Conservation (phyloP, 2,113 vertebrate genomes). For the Oriolus oriolus region DNA sequence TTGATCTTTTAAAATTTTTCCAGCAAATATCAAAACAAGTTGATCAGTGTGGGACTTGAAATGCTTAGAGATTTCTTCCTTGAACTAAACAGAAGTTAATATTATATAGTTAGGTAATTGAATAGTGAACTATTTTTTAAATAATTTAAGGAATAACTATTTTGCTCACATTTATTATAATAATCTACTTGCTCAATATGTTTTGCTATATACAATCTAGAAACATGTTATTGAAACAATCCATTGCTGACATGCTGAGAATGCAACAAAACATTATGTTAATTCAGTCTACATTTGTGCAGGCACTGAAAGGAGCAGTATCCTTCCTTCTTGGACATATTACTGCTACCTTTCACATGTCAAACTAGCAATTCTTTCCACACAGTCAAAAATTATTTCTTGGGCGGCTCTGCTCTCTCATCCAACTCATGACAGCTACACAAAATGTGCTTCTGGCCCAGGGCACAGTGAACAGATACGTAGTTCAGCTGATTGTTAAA, state of each 20-base stretch:
- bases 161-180: neutral
- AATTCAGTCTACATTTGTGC: neutral
- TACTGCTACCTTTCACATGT: neutral
- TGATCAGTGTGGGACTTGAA: conserved; percentile 78
- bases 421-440: neutral
- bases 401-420: neutral
- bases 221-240: neutral
- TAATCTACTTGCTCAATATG: neutral
- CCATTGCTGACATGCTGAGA: neutral
- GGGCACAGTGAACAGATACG: neutral
- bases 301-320: neutral
- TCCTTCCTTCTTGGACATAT: neutral
- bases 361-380: neutral
- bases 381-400: neutral
- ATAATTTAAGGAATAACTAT: neutral
- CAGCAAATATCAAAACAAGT: conserved; percentile 81
- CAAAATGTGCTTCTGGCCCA: neutral
- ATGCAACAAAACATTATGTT: neutral
- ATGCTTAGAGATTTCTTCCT: conserved; percentile 79
- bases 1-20: conserved; percentile 81
- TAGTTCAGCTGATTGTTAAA: neutral
- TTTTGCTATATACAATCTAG: neutral
- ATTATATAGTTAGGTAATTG: neutral
- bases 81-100: conserved; percentile 69
- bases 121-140: neutral